Conservation (phyloP, 2,888 invertebrate species). For the Brachylomia viminalis region DNA sequence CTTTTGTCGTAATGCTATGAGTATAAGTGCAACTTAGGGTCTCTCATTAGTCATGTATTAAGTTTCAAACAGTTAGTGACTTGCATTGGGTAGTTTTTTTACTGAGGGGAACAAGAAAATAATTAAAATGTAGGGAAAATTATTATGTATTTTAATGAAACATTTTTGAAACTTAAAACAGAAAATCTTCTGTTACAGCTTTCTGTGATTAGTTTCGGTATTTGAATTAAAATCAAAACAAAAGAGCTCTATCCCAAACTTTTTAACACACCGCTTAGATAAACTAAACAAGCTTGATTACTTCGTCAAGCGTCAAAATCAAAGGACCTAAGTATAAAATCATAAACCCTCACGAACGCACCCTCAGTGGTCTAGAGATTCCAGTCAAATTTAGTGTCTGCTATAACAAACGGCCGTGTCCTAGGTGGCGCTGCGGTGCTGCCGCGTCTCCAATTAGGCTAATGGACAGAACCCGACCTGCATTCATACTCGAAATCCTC, state of each 20-base stretch:
- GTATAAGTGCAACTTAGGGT: slow-evolving; percentile 84
- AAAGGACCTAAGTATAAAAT: slow-evolving; percentile 42
- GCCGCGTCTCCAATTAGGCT: slow-evolving; percentile 88
- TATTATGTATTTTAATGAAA: neutral
- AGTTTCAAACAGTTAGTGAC: slow-evolving; percentile 74
- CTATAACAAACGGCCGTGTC: slow-evolving; percentile 79
- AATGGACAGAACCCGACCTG: slow-evolving; percentile 90
- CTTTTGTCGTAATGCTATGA: slow-evolving; percentile 85
- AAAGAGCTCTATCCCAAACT: neutral
- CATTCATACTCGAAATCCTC: slow-evolving; percentile 89
- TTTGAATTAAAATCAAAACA: neutral
- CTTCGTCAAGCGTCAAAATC: slow-evolving; percentile 9
- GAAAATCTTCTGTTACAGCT: neutral
- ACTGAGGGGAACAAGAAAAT: neutral
- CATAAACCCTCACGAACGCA: slow-evolving; percentile 43
- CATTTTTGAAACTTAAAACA: neutral
- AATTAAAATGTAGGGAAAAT: neutral
- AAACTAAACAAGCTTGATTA: neutral
- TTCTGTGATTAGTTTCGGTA: neutral
- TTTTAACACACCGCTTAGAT: neutral
- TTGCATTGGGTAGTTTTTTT: slow-evolving; percentile 27
- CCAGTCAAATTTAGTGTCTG: slow-evolving; percentile 71
- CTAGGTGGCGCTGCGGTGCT: slow-evolving; percentile 74
- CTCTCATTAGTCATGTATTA: slow-evolving; percentile 84
- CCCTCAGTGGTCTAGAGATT: slow-evolving; percentile 59